These are phyloP conservation scores for Amphiduros pacificus DNA, from an alignment of 2,888 invertebrate genomes.

Conservation along the genomic window DNA sequence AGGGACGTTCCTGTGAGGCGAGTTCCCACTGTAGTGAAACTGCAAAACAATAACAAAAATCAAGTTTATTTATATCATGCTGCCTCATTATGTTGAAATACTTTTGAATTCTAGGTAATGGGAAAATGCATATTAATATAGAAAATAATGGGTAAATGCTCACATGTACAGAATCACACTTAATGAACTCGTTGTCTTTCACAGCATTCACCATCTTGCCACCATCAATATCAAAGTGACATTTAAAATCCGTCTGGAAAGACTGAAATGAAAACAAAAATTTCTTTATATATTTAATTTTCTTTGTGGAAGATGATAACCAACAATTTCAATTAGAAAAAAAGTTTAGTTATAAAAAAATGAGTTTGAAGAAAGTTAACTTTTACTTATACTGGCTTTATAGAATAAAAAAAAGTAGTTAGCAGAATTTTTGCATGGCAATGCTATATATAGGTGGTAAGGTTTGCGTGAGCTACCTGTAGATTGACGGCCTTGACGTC, in stretches of 20 bases:
- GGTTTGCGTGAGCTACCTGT: too few species aligned
- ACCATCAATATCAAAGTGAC: slow-evolving; percentile 63
- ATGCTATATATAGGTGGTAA: too few species aligned
- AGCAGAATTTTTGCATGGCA: too few species aligned
- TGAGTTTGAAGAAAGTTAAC: not conserved
- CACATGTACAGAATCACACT: slow-evolving; percentile 31
- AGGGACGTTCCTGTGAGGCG: slow-evolving; percentile 42
- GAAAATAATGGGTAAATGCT: slow-evolving; percentile 15
- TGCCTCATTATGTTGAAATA: too few species aligned
- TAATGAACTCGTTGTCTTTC: slow-evolving; percentile 13
- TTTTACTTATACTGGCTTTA: too few species aligned
- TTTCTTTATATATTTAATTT: not conserved
- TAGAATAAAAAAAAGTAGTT: too few species aligned
- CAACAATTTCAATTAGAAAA: not conserved
- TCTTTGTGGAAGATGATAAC: too few species aligned
- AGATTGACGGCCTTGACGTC: slow-evolving; percentile 93
- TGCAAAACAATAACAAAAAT: slow-evolving; percentile 27
- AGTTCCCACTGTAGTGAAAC: slow-evolving; percentile 44
- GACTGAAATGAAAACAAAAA: slow-evolving; percentile 31
- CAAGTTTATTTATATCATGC: not conserved
- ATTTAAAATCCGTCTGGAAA: slow-evolving; percentile 52
- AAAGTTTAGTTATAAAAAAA: not conserved
- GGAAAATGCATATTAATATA: not conserved
- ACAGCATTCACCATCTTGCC: slow-evolving; percentile 4
- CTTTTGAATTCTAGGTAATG: not conserved